Evolutionary conservation across 1,140 invertebrate genomes (phyloP).

Genomic region (Halotydeus destructor): DNA sequence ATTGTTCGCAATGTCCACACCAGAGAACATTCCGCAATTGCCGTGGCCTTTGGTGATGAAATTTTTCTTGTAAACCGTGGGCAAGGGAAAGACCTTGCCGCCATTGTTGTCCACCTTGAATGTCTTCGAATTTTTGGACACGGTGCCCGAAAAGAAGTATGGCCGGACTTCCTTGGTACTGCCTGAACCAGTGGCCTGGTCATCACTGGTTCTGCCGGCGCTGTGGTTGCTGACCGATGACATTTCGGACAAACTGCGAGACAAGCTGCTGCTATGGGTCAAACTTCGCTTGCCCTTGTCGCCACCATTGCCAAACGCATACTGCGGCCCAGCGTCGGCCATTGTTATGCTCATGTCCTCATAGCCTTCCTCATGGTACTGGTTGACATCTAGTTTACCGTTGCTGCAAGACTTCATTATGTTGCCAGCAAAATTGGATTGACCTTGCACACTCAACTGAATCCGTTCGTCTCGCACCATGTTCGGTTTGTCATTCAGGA

Average conservation of each 20-base stretch:
- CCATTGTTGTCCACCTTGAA: not conserved
- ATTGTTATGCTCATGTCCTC: not conserved
- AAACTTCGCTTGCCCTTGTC: no score
- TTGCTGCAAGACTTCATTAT: not conserved
- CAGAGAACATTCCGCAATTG: conserved; percentile 16
- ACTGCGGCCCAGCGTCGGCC: no score
- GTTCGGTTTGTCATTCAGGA: not conserved
- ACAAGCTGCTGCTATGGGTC: conserved; percentile 3
- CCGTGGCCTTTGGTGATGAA: conserved; percentile 16
- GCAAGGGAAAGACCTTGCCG: conserved; percentile 14
- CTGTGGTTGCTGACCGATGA: not conserved
- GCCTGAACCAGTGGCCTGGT: not conserved
- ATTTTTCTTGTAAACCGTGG: conserved; percentile 15
- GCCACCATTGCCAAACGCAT: no score
- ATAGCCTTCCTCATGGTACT: not conserved
- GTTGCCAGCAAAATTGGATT: not conserved
- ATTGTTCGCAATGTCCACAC: not conserved
- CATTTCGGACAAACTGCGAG: conserved; percentile 5
- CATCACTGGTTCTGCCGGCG: not conserved
- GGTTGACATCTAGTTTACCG: not conserved
- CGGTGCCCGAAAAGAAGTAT: not conserved
- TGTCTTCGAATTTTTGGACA: not conserved
- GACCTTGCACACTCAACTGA: not conserved
- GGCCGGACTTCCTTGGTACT: not conserved
- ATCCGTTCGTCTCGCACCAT: not conserved